A percentile compares a stretch with the other conserved stretches of the same genome.
These are phyloP conservation scores for Griposia aprilina DNA, from an alignment of 2,888 invertebrate species.

Conservation along the genomic window DNA sequence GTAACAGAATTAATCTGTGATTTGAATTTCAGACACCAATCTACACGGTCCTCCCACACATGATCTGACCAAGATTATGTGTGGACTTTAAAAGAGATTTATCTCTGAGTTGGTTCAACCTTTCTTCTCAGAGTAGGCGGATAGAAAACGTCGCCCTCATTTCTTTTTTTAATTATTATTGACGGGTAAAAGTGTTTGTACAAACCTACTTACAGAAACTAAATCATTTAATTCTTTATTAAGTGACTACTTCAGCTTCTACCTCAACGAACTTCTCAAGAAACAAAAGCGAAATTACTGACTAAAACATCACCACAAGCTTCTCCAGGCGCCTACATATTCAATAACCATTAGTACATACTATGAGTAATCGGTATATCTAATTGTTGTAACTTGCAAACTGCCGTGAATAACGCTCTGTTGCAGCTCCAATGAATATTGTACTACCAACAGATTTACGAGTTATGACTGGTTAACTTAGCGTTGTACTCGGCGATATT, in stretches of 20 bases:
- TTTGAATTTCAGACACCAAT: too few relatives aligned
- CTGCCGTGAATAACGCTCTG: slow-evolving; percentile 48
- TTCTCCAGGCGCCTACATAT: slow-evolving; percentile 3
- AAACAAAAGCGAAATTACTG: background rate
- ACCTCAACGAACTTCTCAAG: background rate
- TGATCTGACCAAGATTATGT: too few relatives aligned
- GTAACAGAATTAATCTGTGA: too few relatives aligned
- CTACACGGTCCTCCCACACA: too few relatives aligned
- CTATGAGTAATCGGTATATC: slow-evolving; percentile 37
- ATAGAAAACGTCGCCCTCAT: too few relatives aligned
- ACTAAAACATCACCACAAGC: background rate
- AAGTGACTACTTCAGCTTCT: background rate
- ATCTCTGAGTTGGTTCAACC: too few relatives aligned
- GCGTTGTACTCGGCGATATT: slow-evolving; percentile 39
- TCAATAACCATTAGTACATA: slow-evolving; percentile 22
- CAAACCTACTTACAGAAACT: too few relatives aligned
- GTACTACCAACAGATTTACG: slow-evolving; percentile 54
- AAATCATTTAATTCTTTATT: background rate
- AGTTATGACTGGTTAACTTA: slow-evolving; percentile 35
- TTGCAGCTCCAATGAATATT: slow-evolving; percentile 59
- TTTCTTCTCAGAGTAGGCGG: too few relatives aligned
- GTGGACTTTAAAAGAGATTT: too few relatives aligned
- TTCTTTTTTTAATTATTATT: too few relatives aligned
- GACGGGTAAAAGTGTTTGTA: too few relatives aligned
- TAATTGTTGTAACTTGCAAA: slow-evolving; percentile 61